Evolutionary conservation across 2,113 vertebrate genomes (phyloP).

Genomic region (Hepsetus odoe): DNA sequence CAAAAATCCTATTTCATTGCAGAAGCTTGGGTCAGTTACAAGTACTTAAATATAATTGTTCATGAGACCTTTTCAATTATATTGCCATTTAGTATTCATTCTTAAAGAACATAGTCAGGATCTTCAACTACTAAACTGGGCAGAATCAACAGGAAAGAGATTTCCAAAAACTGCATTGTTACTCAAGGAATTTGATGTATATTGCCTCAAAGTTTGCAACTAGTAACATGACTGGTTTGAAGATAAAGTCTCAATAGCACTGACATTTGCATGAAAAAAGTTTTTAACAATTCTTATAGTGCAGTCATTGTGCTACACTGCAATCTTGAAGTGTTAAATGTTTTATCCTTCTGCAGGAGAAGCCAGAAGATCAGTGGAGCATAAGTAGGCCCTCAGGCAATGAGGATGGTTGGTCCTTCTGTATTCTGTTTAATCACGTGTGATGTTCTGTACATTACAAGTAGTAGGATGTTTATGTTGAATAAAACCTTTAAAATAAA

Average conservation of each 20-base stretch:
- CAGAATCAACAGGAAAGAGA: not conserved
- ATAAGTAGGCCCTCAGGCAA: not conserved
- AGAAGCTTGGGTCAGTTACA: too few species aligned
- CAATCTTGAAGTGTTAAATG: not conserved
- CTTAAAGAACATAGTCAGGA: not conserved
- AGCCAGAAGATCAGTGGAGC: not conserved
- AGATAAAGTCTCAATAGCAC: not conserved
- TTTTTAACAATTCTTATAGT: not conserved
- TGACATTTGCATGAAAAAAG: not conserved
- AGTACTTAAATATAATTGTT: too few species aligned
- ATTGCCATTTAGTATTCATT: not conserved
- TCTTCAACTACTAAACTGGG: not conserved
- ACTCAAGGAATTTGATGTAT: not conserved
- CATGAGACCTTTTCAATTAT: too few species aligned
- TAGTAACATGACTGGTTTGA: not conserved
- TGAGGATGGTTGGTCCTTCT: conserved; percentile 12
- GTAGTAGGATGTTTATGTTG: not conserved
- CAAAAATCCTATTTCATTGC: too few species aligned
- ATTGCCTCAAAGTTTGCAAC: not conserved
- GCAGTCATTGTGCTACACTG: not conserved
- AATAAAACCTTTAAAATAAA: too few species aligned
- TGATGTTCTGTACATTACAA: not conserved
- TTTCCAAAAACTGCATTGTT: conserved; percentile 15
- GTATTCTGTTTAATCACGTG: not conserved
- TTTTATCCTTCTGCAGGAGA: conserved; percentile 1